Percentiles rank a stretch among this genome's conserved stretches.
Evolutionary conservation across 1,140 invertebrate species (phyloP).

Genomic region (Cyrtorhinus lividipennis): DNA sequence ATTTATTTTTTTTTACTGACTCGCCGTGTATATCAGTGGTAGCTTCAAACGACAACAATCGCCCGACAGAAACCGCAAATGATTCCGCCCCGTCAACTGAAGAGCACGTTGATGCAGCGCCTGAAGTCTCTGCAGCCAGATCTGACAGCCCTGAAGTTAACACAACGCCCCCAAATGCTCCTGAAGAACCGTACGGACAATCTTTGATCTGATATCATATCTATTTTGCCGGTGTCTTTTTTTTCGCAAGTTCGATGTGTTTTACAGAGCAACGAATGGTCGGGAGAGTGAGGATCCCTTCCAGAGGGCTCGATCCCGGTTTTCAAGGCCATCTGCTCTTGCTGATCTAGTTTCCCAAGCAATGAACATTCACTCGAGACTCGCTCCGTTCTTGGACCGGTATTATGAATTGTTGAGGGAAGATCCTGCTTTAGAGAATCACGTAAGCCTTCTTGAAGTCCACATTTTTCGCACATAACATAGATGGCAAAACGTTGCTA

Average conservation of each 20-base stretch:
- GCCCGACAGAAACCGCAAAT: not conserved
- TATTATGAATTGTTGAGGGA: slow-evolving; percentile 41
- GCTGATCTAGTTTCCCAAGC: slow-evolving; percentile 43
- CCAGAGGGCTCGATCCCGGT: slow-evolving; percentile 7
- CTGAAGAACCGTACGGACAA: slow-evolving; percentile 39
- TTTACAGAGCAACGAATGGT: not conserved
- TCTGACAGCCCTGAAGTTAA: not conserved
- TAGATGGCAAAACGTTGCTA: no score
- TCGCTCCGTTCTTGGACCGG: slow-evolving; percentile 44
- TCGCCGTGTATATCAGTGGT: no score
- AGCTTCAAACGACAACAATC: not conserved
- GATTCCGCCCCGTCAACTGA: not conserved
- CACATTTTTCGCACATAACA: no score
- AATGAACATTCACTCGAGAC: slow-evolving; percentile 39
- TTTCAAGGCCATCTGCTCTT: slow-evolving; percentile 38
- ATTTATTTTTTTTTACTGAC: no score
- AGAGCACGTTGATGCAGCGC: not conserved
- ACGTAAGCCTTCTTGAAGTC: slow-evolving; percentile 31
- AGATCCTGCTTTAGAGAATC: slow-evolving; percentile 39
- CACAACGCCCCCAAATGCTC: not conserved
- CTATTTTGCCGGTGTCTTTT: no score
- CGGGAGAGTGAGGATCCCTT: not conserved
- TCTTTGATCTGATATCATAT: no score
- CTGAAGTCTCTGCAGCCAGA: not conserved
- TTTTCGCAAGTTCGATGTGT: no score